phyloP scores from a whole-genome alignment of 2,113 vertebrate species.

The Camelus dromedarius region DNA sequence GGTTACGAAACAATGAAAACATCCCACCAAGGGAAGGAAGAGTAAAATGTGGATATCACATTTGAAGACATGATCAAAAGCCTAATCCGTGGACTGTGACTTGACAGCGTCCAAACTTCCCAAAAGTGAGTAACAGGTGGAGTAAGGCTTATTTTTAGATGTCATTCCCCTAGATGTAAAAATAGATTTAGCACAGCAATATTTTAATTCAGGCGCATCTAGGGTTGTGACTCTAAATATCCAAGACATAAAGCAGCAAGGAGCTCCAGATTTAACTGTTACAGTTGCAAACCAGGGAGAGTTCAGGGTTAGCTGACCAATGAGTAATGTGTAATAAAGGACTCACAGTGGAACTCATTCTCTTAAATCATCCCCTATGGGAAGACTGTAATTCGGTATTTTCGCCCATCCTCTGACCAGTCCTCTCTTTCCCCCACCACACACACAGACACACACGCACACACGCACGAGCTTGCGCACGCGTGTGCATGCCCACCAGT shows the following conservation, averaged over 20 bases:
- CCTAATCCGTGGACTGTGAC: constrained; percentile 33
- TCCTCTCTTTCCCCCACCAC: neutral
- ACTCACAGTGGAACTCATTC: neutral
- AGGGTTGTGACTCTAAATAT: constrained; percentile 53
- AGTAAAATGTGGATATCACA: neutral
- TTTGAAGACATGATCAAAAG: constrained; percentile 71
- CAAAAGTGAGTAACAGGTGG: constrained; percentile 79
- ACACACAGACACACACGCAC: neutral
- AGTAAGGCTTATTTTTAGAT: constrained; percentile 72
- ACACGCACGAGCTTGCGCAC: neutral
- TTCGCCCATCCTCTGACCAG: neutral
- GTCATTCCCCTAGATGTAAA: constrained; percentile 60
- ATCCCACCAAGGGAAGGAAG: neutral
- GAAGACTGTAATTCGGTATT: neutral
- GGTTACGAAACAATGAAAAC: constrained; percentile 40
- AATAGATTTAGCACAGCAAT: constrained; percentile 70
- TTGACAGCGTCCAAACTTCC: constrained; percentile 60
- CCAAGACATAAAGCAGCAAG: constrained; percentile 47
- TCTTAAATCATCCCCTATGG: constrained; percentile 43
- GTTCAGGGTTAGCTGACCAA: neutral
- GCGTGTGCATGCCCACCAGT: too few relatives aligned
- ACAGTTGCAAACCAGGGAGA: constrained; percentile 21
- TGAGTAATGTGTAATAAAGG: constrained; percentile 36
- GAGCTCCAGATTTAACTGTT: constrained; percentile 31
- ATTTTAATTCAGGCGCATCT: constrained; percentile 71